phyloP scores from a whole-genome alignment of 2,113 vertebrate genomes.

The Myotis lucifugus region DNA sequence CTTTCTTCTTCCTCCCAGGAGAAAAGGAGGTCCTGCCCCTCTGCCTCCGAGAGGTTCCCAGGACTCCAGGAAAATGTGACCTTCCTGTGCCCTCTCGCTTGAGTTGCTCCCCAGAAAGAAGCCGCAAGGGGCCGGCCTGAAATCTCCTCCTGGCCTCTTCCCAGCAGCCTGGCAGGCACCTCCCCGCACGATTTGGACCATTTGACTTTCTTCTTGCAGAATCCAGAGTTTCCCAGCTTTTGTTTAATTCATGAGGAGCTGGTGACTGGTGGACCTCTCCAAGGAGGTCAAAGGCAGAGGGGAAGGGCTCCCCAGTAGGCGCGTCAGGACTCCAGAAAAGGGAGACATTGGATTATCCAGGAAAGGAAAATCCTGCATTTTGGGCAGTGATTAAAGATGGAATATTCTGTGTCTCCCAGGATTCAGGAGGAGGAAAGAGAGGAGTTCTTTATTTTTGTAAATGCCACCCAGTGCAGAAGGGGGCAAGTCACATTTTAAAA shows the following conservation, averaged over 20 bases:
- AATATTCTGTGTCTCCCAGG: slow-evolving; percentile 28
- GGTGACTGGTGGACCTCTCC: background rate
- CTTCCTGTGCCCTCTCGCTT: background rate
- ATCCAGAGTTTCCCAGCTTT: slow-evolving; percentile 20
- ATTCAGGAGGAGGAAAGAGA: background rate
- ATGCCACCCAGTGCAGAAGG: slow-evolving; percentile 9
- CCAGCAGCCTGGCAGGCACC: background rate
- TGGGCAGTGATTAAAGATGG: slow-evolving; percentile 49
- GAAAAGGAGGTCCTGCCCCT: background rate
- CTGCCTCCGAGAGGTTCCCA: background rate
- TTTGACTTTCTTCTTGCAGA: slow-evolving; percentile 34
- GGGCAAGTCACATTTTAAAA: background rate
- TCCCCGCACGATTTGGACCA: background rate
- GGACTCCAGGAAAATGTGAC: background rate
- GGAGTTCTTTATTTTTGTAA: background rate
- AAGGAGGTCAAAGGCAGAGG: slow-evolving; percentile 61
- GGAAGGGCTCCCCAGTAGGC: slow-evolving; percentile 51
- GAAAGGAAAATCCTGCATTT: slow-evolving; percentile 63
- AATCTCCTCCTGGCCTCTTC: background rate
- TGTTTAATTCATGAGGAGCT: slow-evolving; percentile 71
- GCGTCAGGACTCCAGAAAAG: slow-evolving; percentile 13
- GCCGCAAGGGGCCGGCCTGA: background rate
- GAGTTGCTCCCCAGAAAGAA: background rate
- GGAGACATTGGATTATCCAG: slow-evolving; percentile 56
- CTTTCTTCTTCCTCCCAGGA: background rate